phyloP scores from a whole-genome alignment of 2,888 invertebrate genomes.

The Petrophora chlorosata region DNA sequence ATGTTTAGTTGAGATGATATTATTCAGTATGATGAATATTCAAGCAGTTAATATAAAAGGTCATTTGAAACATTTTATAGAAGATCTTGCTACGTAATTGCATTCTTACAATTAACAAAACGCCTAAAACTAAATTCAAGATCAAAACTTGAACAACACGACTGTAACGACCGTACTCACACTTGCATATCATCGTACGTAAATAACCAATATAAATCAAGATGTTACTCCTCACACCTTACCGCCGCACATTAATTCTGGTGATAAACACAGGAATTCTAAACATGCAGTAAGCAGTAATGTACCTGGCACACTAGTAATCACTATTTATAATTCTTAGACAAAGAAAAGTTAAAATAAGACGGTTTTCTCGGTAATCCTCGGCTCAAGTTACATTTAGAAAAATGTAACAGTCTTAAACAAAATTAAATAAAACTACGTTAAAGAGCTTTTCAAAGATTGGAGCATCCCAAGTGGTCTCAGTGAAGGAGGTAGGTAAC shows the following conservation, averaged over 20 bases:
- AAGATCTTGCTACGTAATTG: too few relatives aligned
- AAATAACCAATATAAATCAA: too few relatives aligned
- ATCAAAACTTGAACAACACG: too few relatives aligned
- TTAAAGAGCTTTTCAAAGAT: slow-evolving; percentile 8
- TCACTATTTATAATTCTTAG: slow-evolving; percentile 32
- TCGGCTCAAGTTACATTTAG: slow-evolving; percentile 29
- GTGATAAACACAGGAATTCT: slow-evolving; percentile 13
- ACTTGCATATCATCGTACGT: too few relatives aligned
- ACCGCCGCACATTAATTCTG: slow-evolving; percentile 7
- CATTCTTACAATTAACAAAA: too few relatives aligned
- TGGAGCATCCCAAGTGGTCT: slow-evolving; percentile 1
- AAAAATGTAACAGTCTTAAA: slow-evolving; percentile 24
- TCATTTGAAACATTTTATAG: too few relatives aligned
- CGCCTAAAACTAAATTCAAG: too few relatives aligned
- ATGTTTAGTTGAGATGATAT: background rate
- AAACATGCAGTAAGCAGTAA: slow-evolving; percentile 10
- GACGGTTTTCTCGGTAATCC: slow-evolving; percentile 14
- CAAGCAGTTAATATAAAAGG: too few relatives aligned
- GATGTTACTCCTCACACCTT: background rate
- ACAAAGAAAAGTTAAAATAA: slow-evolving; percentile 36
- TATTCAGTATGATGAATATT: background rate
- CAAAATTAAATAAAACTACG: slow-evolving; percentile 19
- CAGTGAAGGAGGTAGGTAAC: background rate
- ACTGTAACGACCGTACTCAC: too few relatives aligned
- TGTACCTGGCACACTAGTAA: slow-evolving; percentile 21